phyloP scores from a whole-genome alignment of 2,113 vertebrate genomes.

The Antidorcas marsupialis region DNA sequence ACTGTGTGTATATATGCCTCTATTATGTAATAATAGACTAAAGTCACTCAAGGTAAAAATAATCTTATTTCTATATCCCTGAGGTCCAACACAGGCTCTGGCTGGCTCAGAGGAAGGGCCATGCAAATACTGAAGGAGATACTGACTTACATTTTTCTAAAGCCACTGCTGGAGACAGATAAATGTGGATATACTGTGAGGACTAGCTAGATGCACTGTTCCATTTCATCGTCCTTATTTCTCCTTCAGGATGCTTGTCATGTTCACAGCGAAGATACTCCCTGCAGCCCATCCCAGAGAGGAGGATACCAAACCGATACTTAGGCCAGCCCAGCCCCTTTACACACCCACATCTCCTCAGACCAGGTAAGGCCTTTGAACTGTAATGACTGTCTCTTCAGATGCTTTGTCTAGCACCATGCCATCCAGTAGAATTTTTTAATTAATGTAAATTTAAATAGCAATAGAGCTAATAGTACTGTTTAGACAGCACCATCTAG shows the following conservation, averaged over 20 bases:
- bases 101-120: not conserved
- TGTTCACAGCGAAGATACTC: constrained; percentile 83
- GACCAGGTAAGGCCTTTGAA: constrained; percentile 81
- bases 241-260: constrained; percentile 75
- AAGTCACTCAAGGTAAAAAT: not conserved
- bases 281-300: constrained; percentile 84
- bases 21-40: not conserved
- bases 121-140: not conserved
- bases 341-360: constrained; percentile 94
- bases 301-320: constrained; percentile 87
- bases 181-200: not conserved
- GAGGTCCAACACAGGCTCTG: not conserved
- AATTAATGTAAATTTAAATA: constrained; percentile 6
- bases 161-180: not conserved
- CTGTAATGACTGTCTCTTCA: not conserved
- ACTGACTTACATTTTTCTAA: not conserved
- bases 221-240: constrained; percentile 22
- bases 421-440: not conserved
- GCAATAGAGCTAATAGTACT: not conserved
- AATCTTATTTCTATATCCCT: not conserved
- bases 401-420: not conserved
- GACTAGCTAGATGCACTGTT: not conserved
- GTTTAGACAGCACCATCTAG: not conserved
- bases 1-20: not conserved
- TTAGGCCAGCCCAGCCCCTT: constrained; percentile 94